Conservation (phyloP, 2,888 invertebrate genomes). For the Cheilosia vulpina region DNA sequence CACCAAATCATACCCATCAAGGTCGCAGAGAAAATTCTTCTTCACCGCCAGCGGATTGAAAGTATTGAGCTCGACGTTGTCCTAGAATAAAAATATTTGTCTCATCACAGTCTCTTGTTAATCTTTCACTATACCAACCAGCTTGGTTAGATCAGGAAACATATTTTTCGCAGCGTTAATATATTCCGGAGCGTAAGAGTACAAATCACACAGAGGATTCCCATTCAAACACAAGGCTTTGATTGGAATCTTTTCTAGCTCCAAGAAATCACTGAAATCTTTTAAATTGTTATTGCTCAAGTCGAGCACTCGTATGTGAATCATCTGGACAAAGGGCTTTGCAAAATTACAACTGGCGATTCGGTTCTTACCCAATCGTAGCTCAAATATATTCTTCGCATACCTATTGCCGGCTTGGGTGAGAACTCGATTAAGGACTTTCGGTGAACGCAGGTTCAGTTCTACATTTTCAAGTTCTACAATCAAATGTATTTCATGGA, state of each 20-base stretch:
- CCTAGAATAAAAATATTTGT: slow-evolving; percentile 69
- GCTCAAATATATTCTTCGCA: slow-evolving; percentile 78
- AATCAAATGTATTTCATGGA: background rate
- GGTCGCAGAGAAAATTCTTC: slow-evolving; percentile 79
- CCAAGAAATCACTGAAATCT: slow-evolving; percentile 77
- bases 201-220: slow-evolving; percentile 80
- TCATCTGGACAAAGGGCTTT: slow-evolving; percentile 78
- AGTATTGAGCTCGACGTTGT: slow-evolving; percentile 78
- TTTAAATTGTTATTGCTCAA: slow-evolving; percentile 80
- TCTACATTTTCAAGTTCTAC: slow-evolving; percentile 78
- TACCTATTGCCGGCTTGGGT: slow-evolving; percentile 79
- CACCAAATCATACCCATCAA: slow-evolving; percentile 79
- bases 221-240: slow-evolving; percentile 80
- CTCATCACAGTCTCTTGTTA: background rate
- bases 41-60: slow-evolving; percentile 77
- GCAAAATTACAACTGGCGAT: slow-evolving; percentile 77
- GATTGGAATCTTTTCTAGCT: slow-evolving; percentile 78
- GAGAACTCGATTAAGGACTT: slow-evolving; percentile 78
- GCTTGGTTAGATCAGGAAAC: slow-evolving; percentile 78
- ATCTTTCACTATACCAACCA: slow-evolving; percentile 70
- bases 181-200: slow-evolving; percentile 79
- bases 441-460: slow-evolving; percentile 78
- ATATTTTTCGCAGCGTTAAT: slow-evolving; percentile 77
- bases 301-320: slow-evolving; percentile 80
- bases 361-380: slow-evolving; percentile 79